A percentile compares a stretch with the other conserved stretches of the same genome.
Evolutionary conservation across 92 coral and sea anemone species (phyloP).

Genomic region (Zoanthus gigantus): DNA sequence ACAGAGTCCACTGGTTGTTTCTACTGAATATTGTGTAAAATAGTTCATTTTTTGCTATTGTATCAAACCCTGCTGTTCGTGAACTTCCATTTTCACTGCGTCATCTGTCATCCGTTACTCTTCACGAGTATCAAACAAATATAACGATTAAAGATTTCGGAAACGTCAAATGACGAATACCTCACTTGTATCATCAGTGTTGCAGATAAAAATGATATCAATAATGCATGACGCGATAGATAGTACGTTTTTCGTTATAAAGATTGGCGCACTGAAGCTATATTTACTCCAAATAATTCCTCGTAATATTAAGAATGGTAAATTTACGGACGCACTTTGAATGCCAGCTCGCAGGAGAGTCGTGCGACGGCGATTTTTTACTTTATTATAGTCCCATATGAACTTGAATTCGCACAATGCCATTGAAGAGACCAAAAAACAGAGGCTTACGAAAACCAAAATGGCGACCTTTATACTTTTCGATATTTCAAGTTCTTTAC

Average conservation of each 20-base stretch:
- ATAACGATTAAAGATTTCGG: too few relatives aligned
- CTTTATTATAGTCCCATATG: neutral
- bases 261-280: slow-evolving; percentile 44
- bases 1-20: too few relatives aligned
- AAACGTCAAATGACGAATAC: neutral
- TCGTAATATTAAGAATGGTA: slow-evolving; percentile 48
- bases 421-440: slow-evolving; percentile 58
- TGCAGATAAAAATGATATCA: slow-evolving; percentile 23
- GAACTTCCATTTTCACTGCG: too few relatives aligned
- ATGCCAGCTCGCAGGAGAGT: neutral
- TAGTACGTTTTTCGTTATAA: slow-evolving; percentile 50
- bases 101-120: too few relatives aligned
- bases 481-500: slow-evolving; percentile 4
- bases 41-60: too few relatives aligned
- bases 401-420: slow-evolving; percentile 50
- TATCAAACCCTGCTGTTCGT: too few relatives aligned
- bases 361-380: slow-evolving; percentile 3
- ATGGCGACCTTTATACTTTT: slow-evolving; percentile 35
- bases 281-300: slow-evolving; percentile 36
- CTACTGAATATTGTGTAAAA: too few relatives aligned
- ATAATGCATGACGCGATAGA: slow-evolving; percentile 35
- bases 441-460: slow-evolving; percentile 48
- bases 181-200: neutral
- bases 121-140: too few relatives aligned
- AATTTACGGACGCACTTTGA: slow-evolving; percentile 47